Evolutionary conservation across 2,797 vertebrate species (phyloP).

Genomic region (Rhodeus uyekii): DNA sequence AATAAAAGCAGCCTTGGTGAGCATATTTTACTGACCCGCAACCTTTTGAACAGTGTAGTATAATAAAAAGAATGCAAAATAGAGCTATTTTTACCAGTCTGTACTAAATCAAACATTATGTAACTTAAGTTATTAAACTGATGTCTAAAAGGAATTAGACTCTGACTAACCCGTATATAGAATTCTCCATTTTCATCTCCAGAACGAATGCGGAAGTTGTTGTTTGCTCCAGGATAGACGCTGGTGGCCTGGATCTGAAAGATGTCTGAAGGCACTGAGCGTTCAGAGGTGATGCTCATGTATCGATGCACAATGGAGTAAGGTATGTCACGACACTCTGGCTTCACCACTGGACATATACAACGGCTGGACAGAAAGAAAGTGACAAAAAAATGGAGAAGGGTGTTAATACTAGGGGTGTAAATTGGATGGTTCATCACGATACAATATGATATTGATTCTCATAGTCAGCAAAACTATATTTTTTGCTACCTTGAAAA

Average conservation of each 20-base stretch:
- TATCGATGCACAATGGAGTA: constrained; percentile 89
- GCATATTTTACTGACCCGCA: background rate
- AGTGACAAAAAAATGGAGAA: constrained; percentile 54
- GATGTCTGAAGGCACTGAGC: constrained; percentile 86
- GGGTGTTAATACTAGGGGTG: background rate
- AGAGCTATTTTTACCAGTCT: background rate
- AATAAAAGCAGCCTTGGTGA: background rate
- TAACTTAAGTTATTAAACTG: background rate
- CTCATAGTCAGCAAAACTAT: too few species aligned
- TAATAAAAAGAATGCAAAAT: background rate
- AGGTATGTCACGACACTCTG: constrained; percentile 82
- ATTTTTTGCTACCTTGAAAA: too few species aligned
- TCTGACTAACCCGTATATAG: constrained; percentile 85
- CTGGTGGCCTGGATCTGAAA: constrained; percentile 94
- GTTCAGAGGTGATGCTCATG: constrained; percentile 92
- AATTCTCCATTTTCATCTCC: constrained; percentile 87
- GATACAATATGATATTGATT: too few species aligned
- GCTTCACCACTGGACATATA: constrained; percentile 82
- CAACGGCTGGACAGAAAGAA: constrained; percentile 77
- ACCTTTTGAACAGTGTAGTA: background rate
- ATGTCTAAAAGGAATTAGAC: background rate
- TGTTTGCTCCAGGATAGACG: constrained; percentile 87
- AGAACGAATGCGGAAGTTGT: constrained; percentile 89
- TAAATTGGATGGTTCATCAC: too few species aligned
- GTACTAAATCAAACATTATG: background rate